Evolutionary conservation across 2,797 vertebrate species (phyloP), one percentile per base, ranked within the genome.

Genomic region (Melopsittacus undulatus): DNA sequence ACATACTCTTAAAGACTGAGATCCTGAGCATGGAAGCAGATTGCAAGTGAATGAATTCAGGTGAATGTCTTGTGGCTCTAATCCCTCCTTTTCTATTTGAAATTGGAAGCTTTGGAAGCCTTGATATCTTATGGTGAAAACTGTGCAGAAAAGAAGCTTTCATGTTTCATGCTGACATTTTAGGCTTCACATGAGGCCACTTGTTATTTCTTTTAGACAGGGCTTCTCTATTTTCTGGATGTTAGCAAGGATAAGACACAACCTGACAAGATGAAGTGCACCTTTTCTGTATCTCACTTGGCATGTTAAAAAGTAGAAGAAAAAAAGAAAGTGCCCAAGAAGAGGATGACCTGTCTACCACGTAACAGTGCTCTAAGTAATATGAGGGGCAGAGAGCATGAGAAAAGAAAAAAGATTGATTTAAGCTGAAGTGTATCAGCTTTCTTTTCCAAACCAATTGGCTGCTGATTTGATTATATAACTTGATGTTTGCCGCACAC

Each of bases 101-200:
- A 73, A 46, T 69, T 72, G 86, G 48, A 95, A 56, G 45, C 61
- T 89, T 87, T 77, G 45, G 56, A 93, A 95, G 57, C 80, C 40
- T 29, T 88, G 83, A 73, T 86, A 72, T 66, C 49, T 78, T 94
- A 59, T 17, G 40, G 89, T 78, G 64, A 85, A 92, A 95, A 54
- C 51, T 91, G 49, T 82, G 57, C 76, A 66, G 67, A 78, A 79
- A 63, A 70, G 15, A 88, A 90, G 69, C 87, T 83, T 82, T 72
- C 89, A 42, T 91, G 56, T 89, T 94, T 96, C 84, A 48, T 27
- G 27, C 77, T 97, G 92, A 79, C 42, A 49, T 94, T 96, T 95
- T 82, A 85, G 72, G 78, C 80, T 73, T 89, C 24, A 2, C 89
- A 87, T 67, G 63, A 63, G 95, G 70, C 76, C 67, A 36, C 96